A percentile compares a stretch with the other conserved stretches of the same genome.
These are phyloP conservation scores for Mantis religiosa DNA, from an alignment of 2,888 invertebrate species.

Conservation along the genomic window DNA sequence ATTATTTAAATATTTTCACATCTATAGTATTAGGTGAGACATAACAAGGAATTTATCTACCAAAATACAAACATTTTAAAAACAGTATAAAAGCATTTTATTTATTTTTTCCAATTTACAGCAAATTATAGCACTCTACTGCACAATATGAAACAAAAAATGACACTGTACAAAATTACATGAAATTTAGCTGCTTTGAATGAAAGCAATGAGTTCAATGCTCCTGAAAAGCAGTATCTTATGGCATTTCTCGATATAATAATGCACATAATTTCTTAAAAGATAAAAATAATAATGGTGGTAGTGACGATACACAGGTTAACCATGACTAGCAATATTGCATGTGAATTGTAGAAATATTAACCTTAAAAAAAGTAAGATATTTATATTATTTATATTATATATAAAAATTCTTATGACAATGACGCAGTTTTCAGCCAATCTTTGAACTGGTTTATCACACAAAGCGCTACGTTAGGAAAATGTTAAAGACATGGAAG, in stretches of 20 bases:
- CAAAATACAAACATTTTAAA: conserved; percentile 19
- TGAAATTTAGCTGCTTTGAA: neutral
- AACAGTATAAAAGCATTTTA: conserved; percentile 32
- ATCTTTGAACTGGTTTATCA: neutral
- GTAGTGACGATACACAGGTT: neutral
- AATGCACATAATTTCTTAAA: neutral
- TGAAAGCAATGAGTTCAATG: neutral
- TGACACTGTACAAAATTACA: neutral
- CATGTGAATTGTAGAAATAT: neutral
- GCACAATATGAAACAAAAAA: neutral
- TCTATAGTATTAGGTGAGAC: no score
- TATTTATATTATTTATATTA: neutral
- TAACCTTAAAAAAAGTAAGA: neutral
- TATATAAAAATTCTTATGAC: neutral
- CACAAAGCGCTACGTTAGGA: neutral
- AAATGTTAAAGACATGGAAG: neutral
- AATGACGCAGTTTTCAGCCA: neutral
- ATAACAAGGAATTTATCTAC: neutral
- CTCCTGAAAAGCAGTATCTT: neutral
- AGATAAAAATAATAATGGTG: neutral
- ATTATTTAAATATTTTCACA: no score
- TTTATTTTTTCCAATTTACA: conserved; percentile 26
- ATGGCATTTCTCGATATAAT: neutral
- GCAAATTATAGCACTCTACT: conserved; percentile 6
- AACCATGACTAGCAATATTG: neutral